Percentiles rank a stretch among this genome's conserved stretches.
phyloP scores from a whole-genome alignment of 1,140 invertebrate genomes.

The Leptinotarsa defecta region DNA sequence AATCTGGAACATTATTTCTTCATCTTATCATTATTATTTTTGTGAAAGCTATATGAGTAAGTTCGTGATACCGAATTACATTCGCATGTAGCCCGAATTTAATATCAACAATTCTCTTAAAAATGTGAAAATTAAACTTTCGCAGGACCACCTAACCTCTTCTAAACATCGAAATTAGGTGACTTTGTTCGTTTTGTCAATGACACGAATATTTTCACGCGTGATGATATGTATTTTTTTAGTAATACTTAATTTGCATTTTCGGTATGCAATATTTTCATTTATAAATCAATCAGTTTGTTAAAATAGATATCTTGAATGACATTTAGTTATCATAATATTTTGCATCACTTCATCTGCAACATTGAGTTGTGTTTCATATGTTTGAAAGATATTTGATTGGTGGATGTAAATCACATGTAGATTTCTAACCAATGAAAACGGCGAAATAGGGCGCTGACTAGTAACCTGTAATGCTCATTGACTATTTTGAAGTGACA shows the following conservation, averaged over 20 bases:
- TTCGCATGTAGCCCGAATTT: neutral
- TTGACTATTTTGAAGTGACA: neutral
- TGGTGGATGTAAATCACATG: neutral
- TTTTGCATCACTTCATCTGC: neutral
- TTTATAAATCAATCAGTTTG: neutral
- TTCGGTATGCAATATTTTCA: neutral
- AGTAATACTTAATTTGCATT: neutral
- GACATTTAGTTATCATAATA: neutral
- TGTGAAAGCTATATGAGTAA: neutral
- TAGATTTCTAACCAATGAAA: neutral
- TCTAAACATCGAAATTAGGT: neutral
- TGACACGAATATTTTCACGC: constrained; percentile 1
- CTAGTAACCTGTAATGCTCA: neutral
- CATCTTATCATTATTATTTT: neutral
- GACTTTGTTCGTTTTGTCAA: neutral
- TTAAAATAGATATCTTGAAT: neutral
- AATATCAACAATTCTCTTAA: neutral
- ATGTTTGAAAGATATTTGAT: neutral
- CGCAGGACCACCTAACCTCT: neutral
- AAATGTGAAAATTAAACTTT: neutral
- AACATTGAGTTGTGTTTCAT: neutral
- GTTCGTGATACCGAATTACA: neutral
- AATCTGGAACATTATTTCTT: neutral
- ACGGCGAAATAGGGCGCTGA: neutral
- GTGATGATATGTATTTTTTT: neutral